phyloP scores from a whole-genome alignment of 2,113 vertebrate species.

The Malurus elegans region DNA sequence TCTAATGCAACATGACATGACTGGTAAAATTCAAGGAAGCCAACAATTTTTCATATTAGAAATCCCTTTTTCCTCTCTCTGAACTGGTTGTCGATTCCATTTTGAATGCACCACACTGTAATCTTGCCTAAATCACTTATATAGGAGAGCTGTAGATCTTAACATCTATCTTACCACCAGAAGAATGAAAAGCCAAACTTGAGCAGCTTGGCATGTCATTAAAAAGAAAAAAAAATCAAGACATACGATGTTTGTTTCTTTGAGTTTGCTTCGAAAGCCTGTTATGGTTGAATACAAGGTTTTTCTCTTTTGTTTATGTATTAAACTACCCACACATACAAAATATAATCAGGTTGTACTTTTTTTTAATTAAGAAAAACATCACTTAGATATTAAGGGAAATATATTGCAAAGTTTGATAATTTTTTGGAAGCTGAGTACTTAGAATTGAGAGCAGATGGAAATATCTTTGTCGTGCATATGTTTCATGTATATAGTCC shows the following conservation, averaged over 20 bases:
- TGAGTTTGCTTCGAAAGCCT: slow-evolving; percentile 56
- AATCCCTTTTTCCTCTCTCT: slow-evolving; percentile 14
- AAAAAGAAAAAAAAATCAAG: neutral
- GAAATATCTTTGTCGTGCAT: neutral
- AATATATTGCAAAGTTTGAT: slow-evolving; percentile 22
- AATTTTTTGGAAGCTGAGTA: neutral
- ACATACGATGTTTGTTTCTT: slow-evolving; percentile 64
- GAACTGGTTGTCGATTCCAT: neutral
- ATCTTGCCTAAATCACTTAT: slow-evolving; percentile 1
- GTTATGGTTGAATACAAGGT: slow-evolving; percentile 41
- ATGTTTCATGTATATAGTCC: neutral
- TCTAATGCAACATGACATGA: slow-evolving; percentile 68
- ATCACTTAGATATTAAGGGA: neutral
- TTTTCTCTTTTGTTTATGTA: slow-evolving; percentile 63
- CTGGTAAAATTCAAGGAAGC: slow-evolving; percentile 60
- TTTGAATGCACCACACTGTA: neutral
- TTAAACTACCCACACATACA: slow-evolving; percentile 50
- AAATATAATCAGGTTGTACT: slow-evolving; percentile 61
- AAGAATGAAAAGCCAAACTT: slow-evolving; percentile 10
- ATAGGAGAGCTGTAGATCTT: neutral
- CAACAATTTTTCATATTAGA: slow-evolving; percentile 63
- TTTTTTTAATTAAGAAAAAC: slow-evolving; percentile 66
- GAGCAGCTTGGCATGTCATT: slow-evolving; percentile 31
- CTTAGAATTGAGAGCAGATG: neutral
- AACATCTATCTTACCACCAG: neutral